Conservation (phyloP, 2,797 vertebrate genomes). For the Salmo trutta region DNA sequence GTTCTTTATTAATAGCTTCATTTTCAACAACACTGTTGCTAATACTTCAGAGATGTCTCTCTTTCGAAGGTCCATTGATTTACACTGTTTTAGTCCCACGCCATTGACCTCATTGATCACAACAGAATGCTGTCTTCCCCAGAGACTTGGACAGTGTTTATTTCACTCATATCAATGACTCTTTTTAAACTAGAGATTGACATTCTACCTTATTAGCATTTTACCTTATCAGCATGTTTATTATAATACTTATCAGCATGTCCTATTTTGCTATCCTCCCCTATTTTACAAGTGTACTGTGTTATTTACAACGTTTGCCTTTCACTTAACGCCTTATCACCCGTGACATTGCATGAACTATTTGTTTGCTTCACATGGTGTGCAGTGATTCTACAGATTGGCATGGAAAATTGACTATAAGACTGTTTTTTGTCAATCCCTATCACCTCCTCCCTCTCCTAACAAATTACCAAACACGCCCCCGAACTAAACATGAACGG, state of each 20-base stretch:
- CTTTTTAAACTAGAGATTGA: neutral
- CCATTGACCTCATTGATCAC: conserved; percentile 5
- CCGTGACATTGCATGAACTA: neutral
- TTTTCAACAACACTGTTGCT: conserved; percentile 9
- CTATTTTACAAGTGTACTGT: neutral
- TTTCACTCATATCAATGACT: neutral
- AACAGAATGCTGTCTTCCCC: conserved; percentile 10
- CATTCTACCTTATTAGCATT: neutral
- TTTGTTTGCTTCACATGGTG: neutral
- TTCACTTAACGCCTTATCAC: no score
- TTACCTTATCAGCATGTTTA: neutral
- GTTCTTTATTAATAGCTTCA: neutral
- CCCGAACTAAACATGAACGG: neutral
- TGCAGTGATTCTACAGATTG: neutral
- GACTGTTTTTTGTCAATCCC: no score
- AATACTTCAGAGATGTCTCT: conserved; percentile 20
- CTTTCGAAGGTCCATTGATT: conserved; percentile 45
- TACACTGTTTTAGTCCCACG: conserved; percentile 19
- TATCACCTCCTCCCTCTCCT: neutral
- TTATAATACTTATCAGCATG: neutral
- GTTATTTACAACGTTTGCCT: no score
- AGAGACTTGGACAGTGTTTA: neutral
- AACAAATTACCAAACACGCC: neutral
- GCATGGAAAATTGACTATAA: neutral
- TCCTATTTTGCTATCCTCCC: neutral